These are phyloP conservation scores for Ips typographus DNA, from an alignment of 1,140 invertebrate genomes.

Conservation along the genomic window DNA sequence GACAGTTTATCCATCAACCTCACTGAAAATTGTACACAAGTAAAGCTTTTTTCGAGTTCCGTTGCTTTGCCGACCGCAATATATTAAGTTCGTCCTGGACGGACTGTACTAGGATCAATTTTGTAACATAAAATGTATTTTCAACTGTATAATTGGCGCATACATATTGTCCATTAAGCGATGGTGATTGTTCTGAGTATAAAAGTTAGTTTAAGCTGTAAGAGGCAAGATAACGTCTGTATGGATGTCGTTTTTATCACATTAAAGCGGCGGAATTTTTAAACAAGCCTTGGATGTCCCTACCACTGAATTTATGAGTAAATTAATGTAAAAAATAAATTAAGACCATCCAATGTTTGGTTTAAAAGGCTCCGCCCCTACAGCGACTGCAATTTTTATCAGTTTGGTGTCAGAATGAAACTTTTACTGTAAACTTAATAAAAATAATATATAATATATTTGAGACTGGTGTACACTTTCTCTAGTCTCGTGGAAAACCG, in stretches of 20 bases:
- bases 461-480: constrained; percentile 46
- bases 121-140: constrained; percentile 44
- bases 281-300: constrained; percentile 1
- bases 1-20: too few relatives aligned
- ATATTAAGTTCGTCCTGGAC: neutral
- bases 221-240: constrained; percentile 31
- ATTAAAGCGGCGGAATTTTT: constrained; percentile 4
- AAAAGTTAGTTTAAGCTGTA: constrained; percentile 40
- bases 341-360: too few relatives aligned
- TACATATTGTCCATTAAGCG: constrained; percentile 40
- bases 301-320: too few relatives aligned
- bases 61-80: too few relatives aligned
- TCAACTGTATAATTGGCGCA: constrained; percentile 45
- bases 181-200: constrained; percentile 19
- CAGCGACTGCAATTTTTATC: constrained; percentile 40
- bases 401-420: constrained; percentile 51
- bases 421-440: constrained; percentile 47
- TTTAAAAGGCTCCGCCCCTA: constrained; percentile 1
- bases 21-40: too few relatives aligned
- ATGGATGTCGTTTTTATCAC: constrained; percentile 19
- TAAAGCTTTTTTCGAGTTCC: too few relatives aligned
- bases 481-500: constrained; percentile 42
- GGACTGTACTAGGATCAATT: constrained; percentile 45
- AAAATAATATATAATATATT: constrained; percentile 42
- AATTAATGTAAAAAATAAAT: too few relatives aligned